Evolutionary conservation across 2,797 vertebrate genomes (phyloP).

Genomic region (Champsocephalus esox): DNA sequence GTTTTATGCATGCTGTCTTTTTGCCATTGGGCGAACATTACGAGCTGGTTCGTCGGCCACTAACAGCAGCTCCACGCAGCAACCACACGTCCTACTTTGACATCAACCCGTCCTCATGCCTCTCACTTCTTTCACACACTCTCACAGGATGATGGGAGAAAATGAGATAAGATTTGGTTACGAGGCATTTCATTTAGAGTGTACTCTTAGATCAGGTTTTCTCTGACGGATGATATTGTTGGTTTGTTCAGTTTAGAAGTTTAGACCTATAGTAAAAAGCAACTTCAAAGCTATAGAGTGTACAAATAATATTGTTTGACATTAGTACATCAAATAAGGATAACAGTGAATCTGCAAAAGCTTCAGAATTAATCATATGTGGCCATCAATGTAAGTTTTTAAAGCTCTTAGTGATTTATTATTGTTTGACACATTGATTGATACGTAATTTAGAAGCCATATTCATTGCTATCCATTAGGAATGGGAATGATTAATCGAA

Average conservation of each 20-base stretch:
- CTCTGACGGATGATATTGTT: not conserved
- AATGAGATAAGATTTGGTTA: conserved; percentile 33
- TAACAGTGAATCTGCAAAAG: not conserved
- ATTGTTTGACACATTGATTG: conserved; percentile 5
- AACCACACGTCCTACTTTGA: conserved; percentile 17
- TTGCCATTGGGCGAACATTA: conserved; percentile 41
- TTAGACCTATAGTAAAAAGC: not conserved
- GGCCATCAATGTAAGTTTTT: not conserved
- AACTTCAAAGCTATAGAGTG: not conserved
- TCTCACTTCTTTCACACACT: conserved; percentile 32
- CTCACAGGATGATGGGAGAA: conserved; percentile 32
- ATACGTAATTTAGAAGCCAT: not conserved
- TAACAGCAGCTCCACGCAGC: conserved; percentile 21
- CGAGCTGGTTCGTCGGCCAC: conserved; percentile 21
- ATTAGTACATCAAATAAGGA: conserved; percentile 13
- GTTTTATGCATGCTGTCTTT: conserved; percentile 12
- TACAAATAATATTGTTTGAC: not conserved
- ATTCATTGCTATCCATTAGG: conserved; percentile 10
- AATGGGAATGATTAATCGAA: too few relatives aligned
- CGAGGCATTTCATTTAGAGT: conserved; percentile 9
- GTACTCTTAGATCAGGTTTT: conserved; percentile 3
- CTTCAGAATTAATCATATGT: not conserved
- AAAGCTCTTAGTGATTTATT: conserved; percentile 12
- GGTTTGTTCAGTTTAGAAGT: conserved; percentile 2
- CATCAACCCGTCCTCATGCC: conserved; percentile 38